Evolutionary conservation across 2,113 vertebrate species (phyloP), one percentile per base, ranked within the genome.

Genomic region (Ceyx cyanopectus): DNA sequence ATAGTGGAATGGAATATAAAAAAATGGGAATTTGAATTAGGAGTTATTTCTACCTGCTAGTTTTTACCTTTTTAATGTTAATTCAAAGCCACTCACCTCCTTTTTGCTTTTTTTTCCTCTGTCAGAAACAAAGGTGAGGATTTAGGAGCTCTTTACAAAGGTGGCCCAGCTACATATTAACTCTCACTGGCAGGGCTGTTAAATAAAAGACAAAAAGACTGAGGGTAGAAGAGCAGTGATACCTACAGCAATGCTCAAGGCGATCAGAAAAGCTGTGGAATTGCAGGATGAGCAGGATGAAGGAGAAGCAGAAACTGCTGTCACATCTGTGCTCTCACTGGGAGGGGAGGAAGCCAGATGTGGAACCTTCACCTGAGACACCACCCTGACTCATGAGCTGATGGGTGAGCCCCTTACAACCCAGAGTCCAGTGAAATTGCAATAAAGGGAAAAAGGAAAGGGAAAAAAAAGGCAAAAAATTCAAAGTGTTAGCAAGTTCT

Each of bases 381-480:
- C 15, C 43, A 58, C 34, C n/a, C 0, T 9, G 54, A 54, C 40
- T 68, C 54, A 69, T 1, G 15, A 66, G 54, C n/a, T 0, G 0
- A 46, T 10, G 37, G 15, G 34, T 26, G 26, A 94, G 34, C 12
- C 26, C 56, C 67, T 69, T 45, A 46, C 41, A 84, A 14, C 37
- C 37, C 54, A 51, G 18, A 78, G 41, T 27, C 9, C 23, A 21
- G 23, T 1, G 5, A 81, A 89, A 84, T 1, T 77, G 37, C 61
- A 37, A 37, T 37, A 37, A 37, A 37, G 37, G 37, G 37, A 37
- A 37, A 37, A 37, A 37, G 37, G 37, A 37, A 37, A 37, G 37
- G 37, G 37, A 10, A 37, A 37, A 37, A 37, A 37, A 37, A 37
- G 37, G 37, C 37, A 37, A 37, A 37, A 37, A 37, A 37, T 37